phyloP scores from a whole-genome alignment of 2,113 vertebrate species.

The Mormyrus lacerda region DNA sequence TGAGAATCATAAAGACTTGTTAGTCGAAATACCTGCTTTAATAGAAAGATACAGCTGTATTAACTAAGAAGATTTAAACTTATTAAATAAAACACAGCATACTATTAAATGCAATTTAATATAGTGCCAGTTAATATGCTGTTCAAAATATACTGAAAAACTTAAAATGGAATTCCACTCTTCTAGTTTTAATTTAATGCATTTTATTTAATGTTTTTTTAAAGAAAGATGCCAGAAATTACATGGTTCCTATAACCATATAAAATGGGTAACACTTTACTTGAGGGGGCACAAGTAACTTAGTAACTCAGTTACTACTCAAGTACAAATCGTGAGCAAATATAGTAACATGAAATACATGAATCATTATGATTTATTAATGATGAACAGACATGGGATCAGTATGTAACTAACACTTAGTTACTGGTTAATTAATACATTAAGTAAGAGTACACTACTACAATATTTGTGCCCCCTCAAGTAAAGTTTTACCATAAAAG shows the following conservation, averaged over 20 bases:
- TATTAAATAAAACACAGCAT: background rate
- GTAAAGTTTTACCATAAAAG: too few species aligned
- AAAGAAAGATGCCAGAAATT: background rate
- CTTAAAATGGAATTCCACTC: background rate
- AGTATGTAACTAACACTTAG: too few species aligned
- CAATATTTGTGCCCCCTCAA: too few species aligned
- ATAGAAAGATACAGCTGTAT: background rate
- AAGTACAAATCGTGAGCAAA: too few species aligned
- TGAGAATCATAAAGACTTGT: background rate
- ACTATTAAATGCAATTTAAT: background rate
- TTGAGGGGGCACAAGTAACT: too few species aligned
- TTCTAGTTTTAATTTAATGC: background rate
- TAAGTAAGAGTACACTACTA: too few species aligned
- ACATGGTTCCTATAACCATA: background rate
- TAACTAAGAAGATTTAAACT: background rate
- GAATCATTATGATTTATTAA: too few species aligned
- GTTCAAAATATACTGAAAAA: background rate
- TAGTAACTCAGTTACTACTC: too few species aligned
- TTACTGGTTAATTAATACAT: too few species aligned
- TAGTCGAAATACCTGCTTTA: background rate
- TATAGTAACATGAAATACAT: too few species aligned
- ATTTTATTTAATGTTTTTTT: background rate
- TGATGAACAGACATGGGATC: too few species aligned
- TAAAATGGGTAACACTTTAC: too few species aligned
- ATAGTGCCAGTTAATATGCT: background rate